Conservation (phyloP, 2,888 invertebrate genomes). For the Teleiodes luculella region DNA sequence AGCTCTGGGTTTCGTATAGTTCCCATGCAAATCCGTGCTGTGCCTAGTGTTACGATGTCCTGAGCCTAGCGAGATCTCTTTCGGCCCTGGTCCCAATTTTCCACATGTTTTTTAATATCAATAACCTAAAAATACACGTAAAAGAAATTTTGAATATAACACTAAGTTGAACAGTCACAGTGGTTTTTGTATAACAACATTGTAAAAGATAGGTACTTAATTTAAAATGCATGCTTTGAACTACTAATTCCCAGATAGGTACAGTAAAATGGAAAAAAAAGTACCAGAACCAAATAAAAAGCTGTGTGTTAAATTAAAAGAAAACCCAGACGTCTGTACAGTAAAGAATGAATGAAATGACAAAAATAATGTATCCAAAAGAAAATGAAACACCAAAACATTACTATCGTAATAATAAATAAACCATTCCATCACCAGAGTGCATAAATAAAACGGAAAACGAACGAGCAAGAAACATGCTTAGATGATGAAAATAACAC, state of each 20-base stretch:
- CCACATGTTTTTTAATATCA: conserved; percentile 47
- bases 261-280: conserved; percentile 46
- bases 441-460: too few relatives aligned
- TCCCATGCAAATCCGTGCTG: conserved; percentile 61
- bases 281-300: conserved; percentile 71
- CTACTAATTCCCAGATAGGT: conserved; percentile 30
- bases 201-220: background rate
- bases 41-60: conserved; percentile 51
- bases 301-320: conserved; percentile 17
- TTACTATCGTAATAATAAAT: too few relatives aligned
- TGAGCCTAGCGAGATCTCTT: conserved; percentile 58
- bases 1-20: background rate
- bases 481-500: too few relatives aligned
- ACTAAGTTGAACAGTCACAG: background rate
- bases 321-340: background rate
- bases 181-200: background rate
- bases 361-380: background rate
- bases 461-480: too few relatives aligned
- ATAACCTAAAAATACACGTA: conserved; percentile 57
- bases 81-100: conserved; percentile 77
- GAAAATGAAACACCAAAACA: too few relatives aligned
- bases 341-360: conserved; percentile 16
- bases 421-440: too few relatives aligned
- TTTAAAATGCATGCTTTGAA: background rate
- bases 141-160: conserved; percentile 13